Conservation (phyloP, 2,113 vertebrate genomes). For the Camelus bactrianus region DNA sequence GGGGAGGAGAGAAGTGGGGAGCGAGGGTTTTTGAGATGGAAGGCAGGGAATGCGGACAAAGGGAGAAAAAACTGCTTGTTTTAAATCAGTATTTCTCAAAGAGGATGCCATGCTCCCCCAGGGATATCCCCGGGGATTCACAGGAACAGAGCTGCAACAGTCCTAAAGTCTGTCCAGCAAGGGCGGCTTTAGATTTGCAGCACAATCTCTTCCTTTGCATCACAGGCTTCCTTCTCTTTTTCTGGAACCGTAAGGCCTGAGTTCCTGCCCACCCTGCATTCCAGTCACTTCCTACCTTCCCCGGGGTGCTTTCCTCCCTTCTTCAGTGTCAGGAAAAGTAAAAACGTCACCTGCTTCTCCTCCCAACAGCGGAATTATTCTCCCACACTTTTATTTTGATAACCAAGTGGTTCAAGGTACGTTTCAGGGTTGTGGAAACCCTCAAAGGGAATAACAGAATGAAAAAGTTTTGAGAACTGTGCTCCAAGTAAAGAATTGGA, state of each 20-base stretch:
- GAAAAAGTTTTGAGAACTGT: constrained; percentile 64
- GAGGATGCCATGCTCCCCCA: background rate
- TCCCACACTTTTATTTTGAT: constrained; percentile 64
- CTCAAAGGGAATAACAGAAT: constrained; percentile 67
- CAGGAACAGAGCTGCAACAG: background rate
- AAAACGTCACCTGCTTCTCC: background rate
- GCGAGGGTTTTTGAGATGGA: background rate
- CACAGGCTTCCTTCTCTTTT: background rate
- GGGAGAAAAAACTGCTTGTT: background rate
- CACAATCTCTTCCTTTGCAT: background rate
- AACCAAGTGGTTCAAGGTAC: constrained; percentile 66
- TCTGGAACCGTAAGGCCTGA: background rate
- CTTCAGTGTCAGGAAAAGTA: background rate
- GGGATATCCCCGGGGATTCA: background rate
- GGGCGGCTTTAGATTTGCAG: background rate
- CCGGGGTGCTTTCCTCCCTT: background rate
- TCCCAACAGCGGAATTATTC: constrained; percentile 41
- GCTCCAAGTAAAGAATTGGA: constrained; percentile 77
- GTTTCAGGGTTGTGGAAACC: constrained; percentile 64
- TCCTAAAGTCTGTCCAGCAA: background rate
- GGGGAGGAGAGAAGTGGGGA: background rate
- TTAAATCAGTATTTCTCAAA: background rate
- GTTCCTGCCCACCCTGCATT: background rate
- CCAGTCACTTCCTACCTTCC: background rate
- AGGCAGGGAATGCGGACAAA: background rate